Evolutionary conservation across 2,888 invertebrate species (phyloP).

Genomic region (Eupelmus urozonus): DNA sequence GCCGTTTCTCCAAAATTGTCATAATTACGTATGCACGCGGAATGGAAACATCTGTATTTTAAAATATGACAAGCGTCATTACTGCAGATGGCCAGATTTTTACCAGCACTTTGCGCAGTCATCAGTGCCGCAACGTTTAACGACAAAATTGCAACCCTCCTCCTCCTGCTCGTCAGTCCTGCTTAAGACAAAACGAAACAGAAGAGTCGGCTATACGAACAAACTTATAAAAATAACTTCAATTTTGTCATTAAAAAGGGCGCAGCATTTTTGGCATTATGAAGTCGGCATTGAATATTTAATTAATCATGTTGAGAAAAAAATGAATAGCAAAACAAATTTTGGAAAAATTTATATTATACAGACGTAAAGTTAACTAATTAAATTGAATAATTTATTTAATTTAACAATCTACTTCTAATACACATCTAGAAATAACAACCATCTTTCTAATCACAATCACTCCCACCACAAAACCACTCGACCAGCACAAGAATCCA

Average conservation of each 20-base stretch:
- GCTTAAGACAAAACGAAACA: slow-evolving; percentile 1
- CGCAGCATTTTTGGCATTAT: slow-evolving; percentile 21
- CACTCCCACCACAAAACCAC: too few relatives aligned
- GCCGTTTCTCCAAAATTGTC: slow-evolving; percentile 20
- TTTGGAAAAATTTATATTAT: too few relatives aligned
- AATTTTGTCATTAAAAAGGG: slow-evolving; percentile 50
- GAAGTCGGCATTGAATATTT: too few relatives aligned
- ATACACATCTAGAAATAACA: too few relatives aligned
- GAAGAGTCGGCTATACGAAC: not conserved
- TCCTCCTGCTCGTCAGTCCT: slow-evolving; percentile 1
- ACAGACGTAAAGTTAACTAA: too few relatives aligned
- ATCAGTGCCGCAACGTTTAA: slow-evolving; percentile 57
- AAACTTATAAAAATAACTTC: slow-evolving; percentile 14
- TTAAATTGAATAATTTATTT: too few relatives aligned
- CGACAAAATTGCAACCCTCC: slow-evolving; percentile 47
- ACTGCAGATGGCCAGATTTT: slow-evolving; percentile 45
- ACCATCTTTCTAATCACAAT: too few relatives aligned
- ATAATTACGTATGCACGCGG: slow-evolving; percentile 10
- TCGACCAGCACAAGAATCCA: too few relatives aligned
- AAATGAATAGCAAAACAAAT: too few relatives aligned
- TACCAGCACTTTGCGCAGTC: slow-evolving; percentile 47
- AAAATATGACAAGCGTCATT: slow-evolving; percentile 44
- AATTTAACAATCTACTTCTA: too few relatives aligned
- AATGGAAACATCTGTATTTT: slow-evolving; percentile 31
- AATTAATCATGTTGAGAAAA: too few relatives aligned